phyloP scores from a whole-genome alignment of 2,888 invertebrate species.

The Ormyrus labotus region DNA sequence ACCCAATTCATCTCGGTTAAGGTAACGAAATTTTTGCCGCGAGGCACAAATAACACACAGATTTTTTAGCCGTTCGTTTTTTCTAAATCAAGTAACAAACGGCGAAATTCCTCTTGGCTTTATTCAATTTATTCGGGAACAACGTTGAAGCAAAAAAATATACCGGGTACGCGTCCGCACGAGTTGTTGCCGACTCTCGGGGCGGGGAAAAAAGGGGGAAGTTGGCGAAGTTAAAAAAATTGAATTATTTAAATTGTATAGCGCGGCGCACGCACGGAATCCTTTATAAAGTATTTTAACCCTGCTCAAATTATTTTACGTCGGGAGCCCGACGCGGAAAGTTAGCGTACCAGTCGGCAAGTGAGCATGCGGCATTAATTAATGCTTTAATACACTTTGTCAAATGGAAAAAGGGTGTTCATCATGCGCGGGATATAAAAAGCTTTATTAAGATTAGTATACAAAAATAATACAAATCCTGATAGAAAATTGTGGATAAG shows the following conservation, averaged over 20 bases:
- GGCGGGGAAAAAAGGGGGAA: background rate
- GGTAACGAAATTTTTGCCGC: too few species aligned
- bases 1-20: too few species aligned
- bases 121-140: constrained; percentile 24
- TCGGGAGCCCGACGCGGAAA: constrained; percentile 2
- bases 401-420: constrained; percentile 25
- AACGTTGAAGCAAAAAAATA: constrained; percentile 20
- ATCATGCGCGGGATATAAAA: background rate
- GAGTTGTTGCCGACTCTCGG: constrained; percentile 14
- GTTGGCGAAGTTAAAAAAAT: constrained; percentile 36
- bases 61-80: background rate
- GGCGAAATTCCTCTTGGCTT: background rate
- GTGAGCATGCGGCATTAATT: constrained; percentile 8
- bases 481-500: too few species aligned
- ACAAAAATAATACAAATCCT: too few species aligned
- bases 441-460: background rate
- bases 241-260: constrained; percentile 44
- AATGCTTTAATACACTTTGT: constrained; percentile 8
- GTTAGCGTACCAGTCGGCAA: background rate
- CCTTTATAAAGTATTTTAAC: constrained; percentile 40
- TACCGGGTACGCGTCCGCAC: constrained; percentile 4
- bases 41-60: too few species aligned
- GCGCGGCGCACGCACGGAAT: constrained; percentile 22
- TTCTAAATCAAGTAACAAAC: background rate
- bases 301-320: constrained; percentile 36